A percentile compares a stretch with the other conserved stretches of the same genome.
Evolutionary conservation across 2,888 invertebrate genomes (phyloP).

Genomic region (Cremastinae sp.): DNA sequence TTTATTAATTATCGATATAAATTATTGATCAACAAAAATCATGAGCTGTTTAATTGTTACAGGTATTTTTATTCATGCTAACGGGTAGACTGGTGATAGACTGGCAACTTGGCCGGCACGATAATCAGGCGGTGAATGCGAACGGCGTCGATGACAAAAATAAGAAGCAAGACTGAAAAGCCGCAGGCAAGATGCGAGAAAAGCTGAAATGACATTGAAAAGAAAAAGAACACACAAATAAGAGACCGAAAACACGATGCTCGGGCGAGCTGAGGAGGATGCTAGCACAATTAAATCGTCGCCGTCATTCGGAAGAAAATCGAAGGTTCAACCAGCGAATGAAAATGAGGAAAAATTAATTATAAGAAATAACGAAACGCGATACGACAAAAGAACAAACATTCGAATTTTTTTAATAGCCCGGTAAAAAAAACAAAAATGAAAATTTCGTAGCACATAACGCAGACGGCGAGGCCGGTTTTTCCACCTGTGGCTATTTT

Average conservation of each 20-base stretch:
- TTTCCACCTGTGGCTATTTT: conserved; percentile 53
- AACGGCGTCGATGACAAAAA: conserved; percentile 81
- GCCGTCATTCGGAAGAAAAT: too few species aligned
- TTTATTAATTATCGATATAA: too few species aligned
- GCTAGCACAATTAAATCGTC: too few species aligned
- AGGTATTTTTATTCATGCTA: conserved; percentile 94
- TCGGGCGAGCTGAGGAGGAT: too few species aligned
- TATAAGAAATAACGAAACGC: too few species aligned
- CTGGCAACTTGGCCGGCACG: conserved; percentile 83
- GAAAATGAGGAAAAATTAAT: too few species aligned
- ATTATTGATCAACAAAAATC: too few species aligned
- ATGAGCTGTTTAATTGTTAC: conserved; percentile 60
- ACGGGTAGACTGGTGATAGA: conserved; percentile 93
- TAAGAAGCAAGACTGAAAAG: conserved; percentile 81
- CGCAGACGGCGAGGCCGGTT: conserved; percentile 14
- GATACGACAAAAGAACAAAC: too few species aligned
- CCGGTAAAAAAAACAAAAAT: not conserved
- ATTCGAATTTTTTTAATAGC: too few species aligned
- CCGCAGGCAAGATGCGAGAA: conserved; percentile 43
- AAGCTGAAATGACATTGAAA: conserved; percentile 20
- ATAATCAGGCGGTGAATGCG: conserved; percentile 75
- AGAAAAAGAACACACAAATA: conserved; percentile 3
- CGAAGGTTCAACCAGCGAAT: too few species aligned
- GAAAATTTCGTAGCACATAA: conserved; percentile 9
- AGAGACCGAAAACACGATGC: not conserved